These are phyloP conservation scores for Drosophila takahashii DNA, from an alignment of 1,140 invertebrate genomes.

Conservation along the genomic window DNA sequence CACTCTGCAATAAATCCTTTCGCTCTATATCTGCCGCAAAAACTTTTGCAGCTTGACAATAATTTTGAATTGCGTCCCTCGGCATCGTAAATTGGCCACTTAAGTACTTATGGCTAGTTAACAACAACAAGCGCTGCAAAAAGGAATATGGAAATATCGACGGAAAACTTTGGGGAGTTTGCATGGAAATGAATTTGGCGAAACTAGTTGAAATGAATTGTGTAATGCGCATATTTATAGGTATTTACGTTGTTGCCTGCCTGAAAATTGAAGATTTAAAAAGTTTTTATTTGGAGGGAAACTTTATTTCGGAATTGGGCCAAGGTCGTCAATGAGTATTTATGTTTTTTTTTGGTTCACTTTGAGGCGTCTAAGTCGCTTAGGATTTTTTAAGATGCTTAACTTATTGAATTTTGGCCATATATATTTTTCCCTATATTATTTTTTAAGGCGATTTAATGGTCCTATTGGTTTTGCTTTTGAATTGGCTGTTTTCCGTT, in stretches of 20 bases:
- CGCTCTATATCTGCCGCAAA: not conserved
- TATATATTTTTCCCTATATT: not conserved
- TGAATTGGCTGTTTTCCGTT: slow-evolving; percentile 1
- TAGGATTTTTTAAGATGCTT: slow-evolving; percentile 5
- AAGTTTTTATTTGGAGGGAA: slow-evolving; percentile 20
- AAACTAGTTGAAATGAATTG: slow-evolving; percentile 27
- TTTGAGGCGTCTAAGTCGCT: slow-evolving; percentile 9
- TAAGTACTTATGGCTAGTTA: slow-evolving; percentile 36
- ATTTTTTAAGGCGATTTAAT: slow-evolving; percentile 8
- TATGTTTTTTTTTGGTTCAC: not conserved
- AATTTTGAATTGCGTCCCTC: slow-evolving; percentile 6
- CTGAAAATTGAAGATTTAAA: slow-evolving; percentile 47
- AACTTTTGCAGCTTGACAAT: slow-evolving; percentile 13
- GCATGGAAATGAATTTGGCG: slow-evolving; percentile 3
- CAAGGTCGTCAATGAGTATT: slow-evolving; percentile 13
- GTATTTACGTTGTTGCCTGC: slow-evolving; percentile 17
- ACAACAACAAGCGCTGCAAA: slow-evolving; percentile 2
- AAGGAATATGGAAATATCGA: not conserved
- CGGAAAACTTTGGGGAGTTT: slow-evolving; percentile 36
- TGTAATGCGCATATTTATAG: slow-evolving; percentile 47
- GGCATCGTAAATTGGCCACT: slow-evolving; percentile 47
- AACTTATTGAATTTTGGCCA: slow-evolving; percentile 12
- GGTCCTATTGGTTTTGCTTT: slow-evolving; percentile 19
- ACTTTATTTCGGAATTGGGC: slow-evolving; percentile 14
- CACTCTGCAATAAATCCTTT: slow-evolving; percentile 10